Evolutionary conservation across 2,113 vertebrate genomes (phyloP), one percentile per base, ranked within the genome.

Genomic region (Terrapene triunguis): DNA sequence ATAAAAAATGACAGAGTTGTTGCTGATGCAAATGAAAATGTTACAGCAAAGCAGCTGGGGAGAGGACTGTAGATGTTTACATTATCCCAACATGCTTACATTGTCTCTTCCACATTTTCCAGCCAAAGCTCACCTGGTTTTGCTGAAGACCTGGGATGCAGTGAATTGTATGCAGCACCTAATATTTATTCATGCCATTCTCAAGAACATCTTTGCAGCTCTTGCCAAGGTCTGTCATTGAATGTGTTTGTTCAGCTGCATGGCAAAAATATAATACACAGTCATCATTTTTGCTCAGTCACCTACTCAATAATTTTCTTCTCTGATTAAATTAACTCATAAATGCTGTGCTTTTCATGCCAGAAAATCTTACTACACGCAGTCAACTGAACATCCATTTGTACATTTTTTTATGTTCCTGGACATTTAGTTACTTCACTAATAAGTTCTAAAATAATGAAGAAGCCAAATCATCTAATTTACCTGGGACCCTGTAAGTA

Each of bases 181-280:
- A 98, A 98, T 98, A 98, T 98, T 98, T 98, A 98, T 97, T 98
- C 97, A 93, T 94, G 92, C 94, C 96, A 98, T 98, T 98, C 97
- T 98, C 93, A 93, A 98, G 98, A 98, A 96, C 97, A 98, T 98
- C 97, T 98, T 92, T 98, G 98, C 98, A 94, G 95, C 84, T 97
- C 96, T 96, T 97, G 96, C 98, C 98, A 98, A 97, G 94, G 92
- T 97, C 94, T 97, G 96, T 97, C 97, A 88, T n/a, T 93, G 97
- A 98, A 97, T 91, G 80, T 98, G 97, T 98, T 98, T 98, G 97
- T 98, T 98, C 98, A 98, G 98, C 98, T 98, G 97, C 95, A 86
- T 97, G 96, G 97, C 94, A 97, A 98, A 91, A 97, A 92, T 85
- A 98, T 98, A 98, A 98, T 97, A 97, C 94, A 96, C 17, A 97